Base-by-base conservation (phyloP, 2,113 vertebrate genomes). In the Tyrannus savana region DNA sequence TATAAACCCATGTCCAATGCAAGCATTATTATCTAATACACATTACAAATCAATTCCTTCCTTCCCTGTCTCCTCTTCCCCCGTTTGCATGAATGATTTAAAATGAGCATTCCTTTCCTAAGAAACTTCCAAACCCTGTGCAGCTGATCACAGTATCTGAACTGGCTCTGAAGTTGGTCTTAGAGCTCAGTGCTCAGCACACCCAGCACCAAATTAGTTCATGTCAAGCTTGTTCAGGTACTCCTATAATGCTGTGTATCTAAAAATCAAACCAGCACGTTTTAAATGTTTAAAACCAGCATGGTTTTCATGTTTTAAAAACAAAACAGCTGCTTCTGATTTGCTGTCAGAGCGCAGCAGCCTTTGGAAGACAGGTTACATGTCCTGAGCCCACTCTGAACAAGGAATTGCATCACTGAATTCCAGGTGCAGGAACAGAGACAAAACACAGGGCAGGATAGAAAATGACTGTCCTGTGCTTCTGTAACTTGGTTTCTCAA, bases 41-140 rank as follows among this genome's bases (percentile, higher is more conserved):
- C 14, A 23, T n/a, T 79, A 24, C 37, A 95, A 93, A 87, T 93
- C 83, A 91, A 89, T 77, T 92, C 52, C 39, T 86, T 50, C 59
- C 21, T 62, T 74, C 59, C 41, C 31, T 28, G 30, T 63, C 68
- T 67, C 44, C 12, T 72, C 56, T 71, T 68, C 41, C 42, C 31
- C 33, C 8, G 1, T 55, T 77, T 83, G 52, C 62, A 69, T 2
- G 11, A n/a, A 15, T 59, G 50, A 42, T 78, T 55, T 37, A 55
- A 89, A 81, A 33, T 37, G 47, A 76, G 31, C 28, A 79, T 16
- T 67, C 19, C 68, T 84, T 71, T 81, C 84, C 66, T 79, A n/a
- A 59, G 33, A 50, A 67, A 11, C 47, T 89, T 74, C 74, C 44
- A 27, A 87, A 10, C 47, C 60, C 8, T 6, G 8, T 3, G 7